Conservation (phyloP, 1,140 invertebrate species). For the Grapholita molesta region DNA sequence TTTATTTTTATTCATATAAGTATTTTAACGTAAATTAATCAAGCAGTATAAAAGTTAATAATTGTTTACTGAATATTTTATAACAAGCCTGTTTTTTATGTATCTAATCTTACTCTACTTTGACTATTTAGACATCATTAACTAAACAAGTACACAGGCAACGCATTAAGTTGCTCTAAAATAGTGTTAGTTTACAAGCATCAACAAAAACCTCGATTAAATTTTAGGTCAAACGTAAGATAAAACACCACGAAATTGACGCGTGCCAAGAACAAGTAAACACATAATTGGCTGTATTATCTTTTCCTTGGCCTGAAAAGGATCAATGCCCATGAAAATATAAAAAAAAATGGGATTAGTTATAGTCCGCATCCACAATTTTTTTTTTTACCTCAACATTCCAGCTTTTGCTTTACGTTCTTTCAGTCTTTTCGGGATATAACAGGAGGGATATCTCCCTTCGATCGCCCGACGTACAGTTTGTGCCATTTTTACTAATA, state of each 20-base stretch:
- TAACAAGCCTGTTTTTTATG: too few species aligned
- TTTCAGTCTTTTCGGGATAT: conserved; percentile 83
- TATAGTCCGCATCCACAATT: neutral
- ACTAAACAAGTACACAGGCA: neutral
- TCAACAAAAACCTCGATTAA: neutral
- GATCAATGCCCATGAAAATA: neutral
- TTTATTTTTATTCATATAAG: too few species aligned
- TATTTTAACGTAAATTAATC: too few species aligned
- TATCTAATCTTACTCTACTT: neutral
- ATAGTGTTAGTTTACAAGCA: neutral
- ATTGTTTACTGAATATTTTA: too few species aligned
- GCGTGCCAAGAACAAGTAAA: neutral
- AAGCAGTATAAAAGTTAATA: too few species aligned
- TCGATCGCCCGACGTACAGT: conserved; percentile 62
- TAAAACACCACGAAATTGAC: neutral
- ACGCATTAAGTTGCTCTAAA: neutral
- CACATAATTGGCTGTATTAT: neutral
- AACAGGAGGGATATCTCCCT: conserved; percentile 86
- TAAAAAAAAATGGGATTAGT: neutral
- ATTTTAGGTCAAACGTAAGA: neutral
- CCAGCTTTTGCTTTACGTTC: conserved; percentile 84
- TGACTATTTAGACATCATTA: neutral
- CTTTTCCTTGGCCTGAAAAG: neutral
- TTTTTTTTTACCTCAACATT: conserved; percentile 71
- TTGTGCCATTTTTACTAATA: conserved; percentile 61